Percentiles rank a stretch among this genome's conserved stretches.
Conservation (phyloP, 2,888 invertebrate species). For the Mythimna ferrago region DNA sequence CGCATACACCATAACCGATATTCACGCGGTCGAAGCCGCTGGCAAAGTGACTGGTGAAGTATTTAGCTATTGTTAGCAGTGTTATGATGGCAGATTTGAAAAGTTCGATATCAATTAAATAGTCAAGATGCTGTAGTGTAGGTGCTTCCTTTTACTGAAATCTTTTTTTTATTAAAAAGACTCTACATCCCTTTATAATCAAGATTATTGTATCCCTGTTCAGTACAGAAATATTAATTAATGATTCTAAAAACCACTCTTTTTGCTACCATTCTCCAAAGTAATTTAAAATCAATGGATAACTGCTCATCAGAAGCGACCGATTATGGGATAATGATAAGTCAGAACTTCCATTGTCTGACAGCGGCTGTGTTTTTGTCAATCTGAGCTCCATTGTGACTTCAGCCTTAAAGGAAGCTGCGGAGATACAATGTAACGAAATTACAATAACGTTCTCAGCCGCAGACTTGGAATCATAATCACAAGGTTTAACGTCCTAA, state of each 20-base stretch:
- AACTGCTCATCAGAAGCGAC: conserved; percentile 27
- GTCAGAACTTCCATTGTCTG: conserved; percentile 37
- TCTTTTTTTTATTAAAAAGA: background rate
- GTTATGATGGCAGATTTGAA: background rate
- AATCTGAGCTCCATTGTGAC: conserved; percentile 21
- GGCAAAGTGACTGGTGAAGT: background rate
- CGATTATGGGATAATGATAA: conserved; percentile 28
- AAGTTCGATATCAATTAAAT: background rate
- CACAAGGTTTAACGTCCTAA: conserved; percentile 28
- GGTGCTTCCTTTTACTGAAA: too few relatives aligned
- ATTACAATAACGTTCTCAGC: conserved; percentile 41
- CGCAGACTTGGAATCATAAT: conserved; percentile 28
- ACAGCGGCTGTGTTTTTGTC: conserved; percentile 26
- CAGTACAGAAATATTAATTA: background rate
- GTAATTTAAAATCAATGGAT: conserved; percentile 31
- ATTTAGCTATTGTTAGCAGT: background rate
- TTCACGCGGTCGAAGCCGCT: too few relatives aligned
- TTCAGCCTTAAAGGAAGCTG: conserved; percentile 37
- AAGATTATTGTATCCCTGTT: background rate
- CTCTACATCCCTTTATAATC: background rate
- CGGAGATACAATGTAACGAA: conserved; percentile 30
- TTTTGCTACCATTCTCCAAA: conserved; percentile 8
- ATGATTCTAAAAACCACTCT: background rate
- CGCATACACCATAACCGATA: too few relatives aligned
- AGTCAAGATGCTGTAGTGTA: background rate